Evolutionary conservation across 2,888 invertebrate genomes (phyloP).

Genomic region (Colletes collaris): DNA sequence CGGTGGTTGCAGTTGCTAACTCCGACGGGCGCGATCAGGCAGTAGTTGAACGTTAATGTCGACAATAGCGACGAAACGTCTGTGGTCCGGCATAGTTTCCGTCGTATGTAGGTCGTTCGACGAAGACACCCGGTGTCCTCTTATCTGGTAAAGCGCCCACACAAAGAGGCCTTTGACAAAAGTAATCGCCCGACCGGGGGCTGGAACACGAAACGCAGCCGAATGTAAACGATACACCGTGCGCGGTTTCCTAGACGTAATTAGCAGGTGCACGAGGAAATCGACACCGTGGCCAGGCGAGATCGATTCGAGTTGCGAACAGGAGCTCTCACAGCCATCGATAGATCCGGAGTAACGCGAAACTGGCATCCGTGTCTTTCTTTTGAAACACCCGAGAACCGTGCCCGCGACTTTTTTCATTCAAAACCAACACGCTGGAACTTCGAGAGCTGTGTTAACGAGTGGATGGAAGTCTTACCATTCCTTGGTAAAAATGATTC

Average conservation of each 20-base stretch:
- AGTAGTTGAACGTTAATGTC: not conserved
- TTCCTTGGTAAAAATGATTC: too few relatives aligned
- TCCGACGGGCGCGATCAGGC: constrained; percentile 14
- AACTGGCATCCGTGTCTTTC: too few relatives aligned
- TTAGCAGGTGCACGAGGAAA: not conserved
- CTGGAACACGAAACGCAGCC: not conserved
- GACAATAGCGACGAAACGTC: constrained; percentile 14
- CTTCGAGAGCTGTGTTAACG: too few relatives aligned
- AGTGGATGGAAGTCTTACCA: too few relatives aligned
- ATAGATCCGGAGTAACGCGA: too few relatives aligned
- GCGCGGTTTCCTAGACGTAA: not conserved
- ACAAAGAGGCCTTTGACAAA: constrained; percentile 8
- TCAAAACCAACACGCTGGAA: too few relatives aligned
- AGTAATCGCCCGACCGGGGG: not conserved
- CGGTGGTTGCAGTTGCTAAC: not conserved
- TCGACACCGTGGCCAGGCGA: not conserved
- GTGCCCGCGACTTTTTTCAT: too few relatives aligned
- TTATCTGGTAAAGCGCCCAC: constrained; percentile 11
- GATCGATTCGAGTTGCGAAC: not conserved
- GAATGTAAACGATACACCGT: not conserved
- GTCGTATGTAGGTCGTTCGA: constrained; percentile 30
- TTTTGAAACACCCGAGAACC: too few relatives aligned
- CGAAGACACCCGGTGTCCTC: constrained; percentile 27
- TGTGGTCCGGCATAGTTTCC: constrained; percentile 26
- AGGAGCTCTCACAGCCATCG: too few relatives aligned